These are phyloP conservation scores for Alfaro cultratus DNA, from an alignment of 2,797 vertebrate genomes.

Conservation along the genomic window DNA sequence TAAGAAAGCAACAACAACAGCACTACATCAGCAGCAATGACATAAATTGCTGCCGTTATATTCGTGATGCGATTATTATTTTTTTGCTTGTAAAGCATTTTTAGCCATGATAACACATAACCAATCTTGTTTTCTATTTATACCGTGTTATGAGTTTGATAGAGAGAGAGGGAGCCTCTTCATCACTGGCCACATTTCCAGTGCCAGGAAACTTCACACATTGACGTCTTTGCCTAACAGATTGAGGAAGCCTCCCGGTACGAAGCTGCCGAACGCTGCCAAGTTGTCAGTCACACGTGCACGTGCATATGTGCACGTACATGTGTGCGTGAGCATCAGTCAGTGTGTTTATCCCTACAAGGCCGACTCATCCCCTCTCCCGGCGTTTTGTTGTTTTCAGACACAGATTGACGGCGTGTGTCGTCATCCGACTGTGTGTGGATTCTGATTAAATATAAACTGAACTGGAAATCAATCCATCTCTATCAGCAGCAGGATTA, in stretches of 20 bases:
- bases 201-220: constrained; percentile 65
- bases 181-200: background rate
- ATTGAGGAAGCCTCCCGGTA: constrained; percentile 50
- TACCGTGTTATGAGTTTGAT: background rate
- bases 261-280: constrained; percentile 24
- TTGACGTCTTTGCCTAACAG: constrained; percentile 67
- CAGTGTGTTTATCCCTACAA: constrained; percentile 30
- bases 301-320: constrained; percentile 5
- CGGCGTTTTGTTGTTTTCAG: constrained; percentile 48
- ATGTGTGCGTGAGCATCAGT: constrained; percentile 11
- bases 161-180: constrained; percentile 3
- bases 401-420: constrained; percentile 38
- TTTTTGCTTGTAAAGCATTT: background rate
- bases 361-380: constrained; percentile 23
- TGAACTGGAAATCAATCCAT: background rate
- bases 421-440: constrained; percentile 33
- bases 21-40: background rate
- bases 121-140: background rate
- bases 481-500: background rate
- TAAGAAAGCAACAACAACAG: background rate
- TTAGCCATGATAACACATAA: background rate
- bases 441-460: background rate
- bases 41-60: background rate
- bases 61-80: background rate
- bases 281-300: constrained; percentile 38